Evolutionary conservation across 2,797 vertebrate genomes (phyloP), one percentile per base, ranked within the genome.

Genomic region (Propithecus deckenii): DNA sequence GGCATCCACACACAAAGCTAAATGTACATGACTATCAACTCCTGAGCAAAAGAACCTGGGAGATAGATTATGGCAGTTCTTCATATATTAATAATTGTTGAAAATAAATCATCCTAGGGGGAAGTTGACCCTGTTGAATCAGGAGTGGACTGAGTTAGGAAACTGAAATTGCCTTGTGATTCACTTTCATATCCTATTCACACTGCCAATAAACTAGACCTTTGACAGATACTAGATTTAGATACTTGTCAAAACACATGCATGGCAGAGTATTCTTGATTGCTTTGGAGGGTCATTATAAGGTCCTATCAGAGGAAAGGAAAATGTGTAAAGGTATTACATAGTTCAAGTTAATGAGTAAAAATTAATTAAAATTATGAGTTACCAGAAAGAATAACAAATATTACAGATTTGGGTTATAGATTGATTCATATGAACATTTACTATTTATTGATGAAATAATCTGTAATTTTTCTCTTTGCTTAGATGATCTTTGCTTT

Each of bases 171-270:
- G 75, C 17, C 10, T 69, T 67, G 30, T 92, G 65, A 74, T 52
- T 78, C 28, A 25, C 8, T 35, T 96, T 65, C 22, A 85, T n/a
- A 30, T 9, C 32, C 10, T 81, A 35, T 57, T 76, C 38, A 83
- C 4, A 41, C 14, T 32, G 4, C 6, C 38, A 74, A 43, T 89
- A 78, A 67, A 74, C 5, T 25, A 89, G 1, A 4, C 28, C 6
- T 96, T 96, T 86, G 46, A 32, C 22, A 61, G n/a, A 67, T 86
- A 28, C 22, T 74, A 86, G 67, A 86, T 52, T 83, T 78, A 95
- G 11, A 63, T 30, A 69, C 20, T 69, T 84, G 41, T 50, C 65
- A 61, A 96, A 76, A 78, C 4, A 72, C 9, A 35, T 13, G 9
- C 30, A 28, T 61, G 22, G 8, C 35, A 89, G 9, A 85, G 17